Base-by-base conservation (phyloP, 2,797 vertebrate species). In the Amphiprion clarkii region DNA sequence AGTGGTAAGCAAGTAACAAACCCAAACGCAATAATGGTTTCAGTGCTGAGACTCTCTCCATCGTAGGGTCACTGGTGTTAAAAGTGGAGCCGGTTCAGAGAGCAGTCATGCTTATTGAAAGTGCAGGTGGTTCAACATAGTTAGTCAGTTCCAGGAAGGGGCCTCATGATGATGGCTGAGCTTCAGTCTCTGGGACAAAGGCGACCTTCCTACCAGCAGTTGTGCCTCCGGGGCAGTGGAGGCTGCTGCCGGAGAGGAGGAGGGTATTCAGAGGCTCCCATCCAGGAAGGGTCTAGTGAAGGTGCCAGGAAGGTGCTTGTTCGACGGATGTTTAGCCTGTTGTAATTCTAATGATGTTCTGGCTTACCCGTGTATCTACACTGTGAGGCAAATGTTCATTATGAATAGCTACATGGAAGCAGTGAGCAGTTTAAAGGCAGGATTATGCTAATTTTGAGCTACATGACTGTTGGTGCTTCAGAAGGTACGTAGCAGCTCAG, bases 171-270 rank as follows among this genome's bases (percentile, higher is more conserved):
- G 36, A 62, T 5, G 55, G 55, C 42, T 14, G 56, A 54, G 58
- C 25, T 51, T 70, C 67, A 48, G 23, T 23, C 33, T 76, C 55
- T 5, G 9, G 13, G 25, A 67, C 61, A 69, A 53, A 55, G 25
- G 39, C 21, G 3, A 39, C n/a, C 3, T 25, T 60, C 46, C 31
- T n/a, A 1, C 27, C 40, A 19, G 14, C 39, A 56, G 53, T 1
- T 58, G 40, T 69, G 33, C 52, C 55, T 82, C 70, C 52, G 39
- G 74, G 16, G 44, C 42, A 14, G 42, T n/a, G 48, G 40, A 54
- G 62, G 40, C 42, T 44, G 42, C 54, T 49, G 42, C 63, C 39
- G 39, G 71, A 48, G 67, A 25, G 51, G 55, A 79, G 54, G 58
- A 44, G 2, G 12, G 23, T 10, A 12, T 51, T 59, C 72, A 65